Conservation (phyloP, 2,113 vertebrate genomes). For the Pollimyrus isidori region DNA sequence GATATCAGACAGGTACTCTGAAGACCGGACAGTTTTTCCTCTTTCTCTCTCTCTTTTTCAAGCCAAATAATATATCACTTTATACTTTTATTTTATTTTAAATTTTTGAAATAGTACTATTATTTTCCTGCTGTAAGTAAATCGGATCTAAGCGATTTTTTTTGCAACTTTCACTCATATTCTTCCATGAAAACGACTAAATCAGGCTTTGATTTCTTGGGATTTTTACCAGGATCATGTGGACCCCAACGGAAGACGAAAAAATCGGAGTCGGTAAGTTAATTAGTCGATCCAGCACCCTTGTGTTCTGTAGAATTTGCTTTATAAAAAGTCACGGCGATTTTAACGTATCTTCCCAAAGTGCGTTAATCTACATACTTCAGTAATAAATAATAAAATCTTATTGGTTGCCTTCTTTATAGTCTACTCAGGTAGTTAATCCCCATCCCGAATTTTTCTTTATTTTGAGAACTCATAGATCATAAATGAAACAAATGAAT, state of each 20-base stretch:
- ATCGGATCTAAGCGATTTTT: neutral
- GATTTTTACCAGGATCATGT: slow-evolving; percentile 51
- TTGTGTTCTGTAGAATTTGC: neutral
- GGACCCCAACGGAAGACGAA: slow-evolving; percentile 65
- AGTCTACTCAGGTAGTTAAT: neutral
- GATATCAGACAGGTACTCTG: neutral
- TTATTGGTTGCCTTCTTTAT: neutral
- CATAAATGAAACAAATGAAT: neutral
- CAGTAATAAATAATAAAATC: neutral
- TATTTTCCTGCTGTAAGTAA: slow-evolving; percentile 2
- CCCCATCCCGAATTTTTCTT: neutral
- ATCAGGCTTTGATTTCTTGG: slow-evolving; percentile 21
- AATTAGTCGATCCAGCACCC: slow-evolving; percentile 13
- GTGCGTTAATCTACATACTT: neutral
- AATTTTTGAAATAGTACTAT: neutral
- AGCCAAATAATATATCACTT: neutral
- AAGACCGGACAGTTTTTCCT: neutral
- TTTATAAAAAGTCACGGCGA: neutral
- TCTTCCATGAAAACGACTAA: slow-evolving; percentile 37
- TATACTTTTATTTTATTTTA: neutral
- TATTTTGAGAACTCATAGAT: neutral
- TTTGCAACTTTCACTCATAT: slow-evolving; percentile 17
- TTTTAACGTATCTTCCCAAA: neutral
- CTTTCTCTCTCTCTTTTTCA: neutral
- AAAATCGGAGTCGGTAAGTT: slow-evolving; percentile 66